Base-by-base conservation (phyloP, 2,888 invertebrate genomes). In the Autographa pulchrina region DNA sequence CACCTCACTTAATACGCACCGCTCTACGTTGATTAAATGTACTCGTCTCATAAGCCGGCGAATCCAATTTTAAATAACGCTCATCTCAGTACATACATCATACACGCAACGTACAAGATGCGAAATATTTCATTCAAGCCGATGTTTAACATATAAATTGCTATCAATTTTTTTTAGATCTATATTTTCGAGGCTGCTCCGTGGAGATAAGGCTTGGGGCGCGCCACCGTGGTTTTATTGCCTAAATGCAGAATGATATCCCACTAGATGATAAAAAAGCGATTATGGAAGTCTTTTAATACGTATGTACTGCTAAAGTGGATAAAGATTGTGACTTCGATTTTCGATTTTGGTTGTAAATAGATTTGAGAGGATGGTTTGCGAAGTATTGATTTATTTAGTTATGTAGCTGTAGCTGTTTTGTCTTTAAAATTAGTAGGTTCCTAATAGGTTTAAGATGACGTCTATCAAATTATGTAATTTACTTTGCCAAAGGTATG, bases 131-230 rank as follows among this genome's bases (percentile, higher is more conserved):
- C 90, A 92, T 90, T 93, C 90, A 88, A 87, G 84, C 86, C 90
- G 89, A 91, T 93, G 93, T 91, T 94, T 94, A 92, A 93, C 94
- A 93, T 94, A 94, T 94, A 94, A 94, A 94, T 93, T 93, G 92
- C 90, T 92, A 93, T 93, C 91, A 92, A 91, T 93, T 93, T 93
- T 83, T 92, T 93, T 89, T 91, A 91, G 91, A 92, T 92, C 92
- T 91, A 92, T 92, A 92, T 92, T 92, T 92, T 89, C 88, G 90
- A 85, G 89, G 88, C 92, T 93, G 93, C 84, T 88, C 83, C 80
- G 60, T 43, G 77, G 81, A 90, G 94, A 93, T 93, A 93, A 93
- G 92, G 82, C 86, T 81, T 68, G 71, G 83, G 85, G 84, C 86
- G 86, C 83, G 83, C 80, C 75, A 74, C 81, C 82, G 84, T 86